Evolutionary conservation across 1,140 invertebrate genomes (phyloP).

Genomic region (Idris sp.): DNA sequence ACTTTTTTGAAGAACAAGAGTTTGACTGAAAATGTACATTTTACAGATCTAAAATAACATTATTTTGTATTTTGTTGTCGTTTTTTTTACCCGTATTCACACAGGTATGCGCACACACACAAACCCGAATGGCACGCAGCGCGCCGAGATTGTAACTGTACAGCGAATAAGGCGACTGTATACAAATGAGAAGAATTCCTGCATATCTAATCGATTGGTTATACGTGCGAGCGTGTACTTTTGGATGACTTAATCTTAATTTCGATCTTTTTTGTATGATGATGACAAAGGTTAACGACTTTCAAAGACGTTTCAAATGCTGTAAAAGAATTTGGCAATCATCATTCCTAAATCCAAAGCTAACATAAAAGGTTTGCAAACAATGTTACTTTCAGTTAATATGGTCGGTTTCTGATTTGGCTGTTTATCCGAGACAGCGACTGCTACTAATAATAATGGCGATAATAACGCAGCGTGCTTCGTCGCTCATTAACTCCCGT

Average conservation of each 20-base stretch:
- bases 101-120: conserved; percentile 32
- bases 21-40: no score
- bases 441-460: conserved; percentile 47
- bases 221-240: conserved; percentile 56
- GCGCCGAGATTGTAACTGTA: conserved; percentile 62
- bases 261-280: conserved; percentile 42
- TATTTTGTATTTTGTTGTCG: no score
- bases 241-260: conserved; percentile 68
- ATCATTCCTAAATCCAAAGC: no score
- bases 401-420: conserved; percentile 33
- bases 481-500: conserved; percentile 74
- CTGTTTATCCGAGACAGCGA: conserved; percentile 14
- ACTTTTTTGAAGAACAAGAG: no score
- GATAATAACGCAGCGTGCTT: conserved; percentile 35
- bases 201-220: conserved; percentile 70
- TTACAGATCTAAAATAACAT: no score
- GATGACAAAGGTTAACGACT: conserved; percentile 38
- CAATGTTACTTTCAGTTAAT: conserved; percentile 55
- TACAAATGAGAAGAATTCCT: conserved; percentile 72
- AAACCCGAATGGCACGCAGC: conserved; percentile 43
- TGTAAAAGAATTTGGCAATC: no score
- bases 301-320: no score
- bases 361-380: no score
- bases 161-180: conserved; percentile 60
- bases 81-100: no score